A percentile compares a stretch with the other conserved stretches of the same genome.
Evolutionary conservation across 2,797 vertebrate genomes (phyloP).

Genomic region (Limnodromus scolopaceus): DNA sequence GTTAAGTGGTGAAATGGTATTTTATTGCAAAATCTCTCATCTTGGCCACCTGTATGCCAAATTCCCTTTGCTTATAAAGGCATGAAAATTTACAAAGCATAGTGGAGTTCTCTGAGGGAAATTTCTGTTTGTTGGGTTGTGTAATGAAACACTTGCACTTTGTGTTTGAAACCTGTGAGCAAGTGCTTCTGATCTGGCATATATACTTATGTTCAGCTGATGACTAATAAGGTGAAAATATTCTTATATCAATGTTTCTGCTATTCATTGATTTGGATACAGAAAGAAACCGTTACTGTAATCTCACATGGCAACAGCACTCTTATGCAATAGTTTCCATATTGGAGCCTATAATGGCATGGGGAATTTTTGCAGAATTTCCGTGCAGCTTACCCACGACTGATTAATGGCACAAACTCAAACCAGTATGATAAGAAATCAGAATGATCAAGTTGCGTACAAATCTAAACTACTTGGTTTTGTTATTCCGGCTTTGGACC

Average conservation of each 20-base stretch:
- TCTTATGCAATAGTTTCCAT: not conserved
- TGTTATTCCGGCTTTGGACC: not conserved
- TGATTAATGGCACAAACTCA: not conserved
- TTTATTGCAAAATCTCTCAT: not conserved
- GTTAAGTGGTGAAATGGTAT: not conserved
- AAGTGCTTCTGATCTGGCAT: not conserved
- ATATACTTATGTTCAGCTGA: not conserved
- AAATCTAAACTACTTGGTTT: not conserved
- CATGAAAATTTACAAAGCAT: not conserved
- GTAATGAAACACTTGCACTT: not conserved
- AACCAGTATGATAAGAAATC: not conserved
- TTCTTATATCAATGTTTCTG: not conserved
- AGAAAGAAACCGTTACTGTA: not conserved
- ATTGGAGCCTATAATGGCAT: not conserved
- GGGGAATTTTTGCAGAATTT: not conserved
- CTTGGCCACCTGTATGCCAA: not conserved
- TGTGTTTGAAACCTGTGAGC: not conserved
- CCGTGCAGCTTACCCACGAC: not conserved
- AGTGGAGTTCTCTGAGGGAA: not conserved
- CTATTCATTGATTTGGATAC: not conserved
- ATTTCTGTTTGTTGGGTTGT: not conserved
- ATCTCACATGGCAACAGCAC: accelerated
- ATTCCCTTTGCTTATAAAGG: not conserved
- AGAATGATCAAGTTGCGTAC: not conserved
- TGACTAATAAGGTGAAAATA: not conserved